phyloP scores from a whole-genome alignment of 2,888 invertebrate species.

The Pseudococcus jackbeardsleyi region DNA sequence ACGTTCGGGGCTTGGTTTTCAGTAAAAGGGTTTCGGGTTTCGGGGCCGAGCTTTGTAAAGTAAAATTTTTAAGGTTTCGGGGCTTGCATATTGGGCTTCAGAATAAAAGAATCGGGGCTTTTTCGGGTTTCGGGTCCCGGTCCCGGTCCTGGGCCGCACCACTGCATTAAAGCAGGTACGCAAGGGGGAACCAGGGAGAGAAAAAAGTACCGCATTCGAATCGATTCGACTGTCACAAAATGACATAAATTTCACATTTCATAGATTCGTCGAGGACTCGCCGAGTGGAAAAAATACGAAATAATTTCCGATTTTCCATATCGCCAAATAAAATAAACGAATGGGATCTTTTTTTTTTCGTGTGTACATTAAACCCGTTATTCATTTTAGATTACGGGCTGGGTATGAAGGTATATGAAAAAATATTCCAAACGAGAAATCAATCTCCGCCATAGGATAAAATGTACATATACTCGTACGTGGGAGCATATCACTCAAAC shows the following conservation, averaged over 20 bases:
- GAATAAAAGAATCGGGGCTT: no score
- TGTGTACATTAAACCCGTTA: constrained; percentile 23
- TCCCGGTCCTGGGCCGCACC: no score
- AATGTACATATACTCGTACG: background rate
- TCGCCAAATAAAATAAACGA: constrained; percentile 27
- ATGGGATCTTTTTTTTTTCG: background rate
- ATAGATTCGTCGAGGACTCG: background rate
- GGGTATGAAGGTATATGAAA: constrained; percentile 14
- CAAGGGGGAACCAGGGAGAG: background rate
- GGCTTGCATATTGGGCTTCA: no score
- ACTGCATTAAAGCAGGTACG: no score
- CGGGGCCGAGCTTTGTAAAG: no score
- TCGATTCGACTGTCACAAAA: constrained; percentile 10
- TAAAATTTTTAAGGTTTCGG: no score
- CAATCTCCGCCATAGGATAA: constrained; percentile 21
- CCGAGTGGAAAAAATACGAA: background rate
- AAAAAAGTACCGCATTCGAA: constrained; percentile 15
- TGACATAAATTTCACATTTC: constrained; percentile 45
- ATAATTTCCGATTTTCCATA: constrained; percentile 51
- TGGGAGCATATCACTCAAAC: constrained; percentile 2
- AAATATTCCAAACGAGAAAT: constrained; percentile 40
- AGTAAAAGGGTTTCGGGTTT: no score
- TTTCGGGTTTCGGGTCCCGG: no score
- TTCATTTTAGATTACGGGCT: constrained; percentile 24
- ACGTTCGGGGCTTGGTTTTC: no score